Evolutionary conservation across 2,113 vertebrate genomes (phyloP).

Genomic region (Leptodactylus fuscus): DNA sequence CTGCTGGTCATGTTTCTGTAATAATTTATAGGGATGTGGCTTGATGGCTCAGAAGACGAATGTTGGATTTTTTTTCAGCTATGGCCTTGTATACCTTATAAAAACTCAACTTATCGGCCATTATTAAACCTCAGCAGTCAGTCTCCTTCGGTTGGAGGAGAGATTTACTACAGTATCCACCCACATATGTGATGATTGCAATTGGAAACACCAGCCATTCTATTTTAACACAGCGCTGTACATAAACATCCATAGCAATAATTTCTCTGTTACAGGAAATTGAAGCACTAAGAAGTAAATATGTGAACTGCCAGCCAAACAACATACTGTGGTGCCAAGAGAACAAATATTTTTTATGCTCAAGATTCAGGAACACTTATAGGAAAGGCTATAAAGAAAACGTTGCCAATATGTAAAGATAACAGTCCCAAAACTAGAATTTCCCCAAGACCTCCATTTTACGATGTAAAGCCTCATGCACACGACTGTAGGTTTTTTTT

Average conservation of each 20-base stretch:
- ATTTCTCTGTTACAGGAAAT: conserved; percentile 1
- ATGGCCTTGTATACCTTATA: conserved; percentile 36
- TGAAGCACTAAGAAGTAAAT: background rate
- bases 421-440: background rate
- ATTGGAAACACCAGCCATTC: background rate
- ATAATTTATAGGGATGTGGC: conserved; percentile 36
- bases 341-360: background rate
- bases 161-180: conserved; percentile 21
- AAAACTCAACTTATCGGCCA: conserved; percentile 31
- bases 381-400: background rate
- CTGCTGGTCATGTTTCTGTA: background rate
- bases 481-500: no score
- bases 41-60: conserved; percentile 8
- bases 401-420: background rate
- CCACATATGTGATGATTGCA: conserved; percentile 7
- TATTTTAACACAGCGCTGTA: background rate
- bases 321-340: background rate
- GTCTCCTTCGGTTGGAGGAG: background rate
- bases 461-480: no score
- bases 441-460: no score
- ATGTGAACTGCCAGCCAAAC: background rate
- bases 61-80: conserved; percentile 7
- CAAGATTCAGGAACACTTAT: background rate
- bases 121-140: conserved; percentile 23
- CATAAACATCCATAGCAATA: conserved; percentile 15